A percentile compares a stretch with the other conserved stretches of the same genome.
These are phyloP conservation scores for Lasioglossum calceatum DNA, from an alignment of 2,888 invertebrate species.

Conservation along the genomic window DNA sequence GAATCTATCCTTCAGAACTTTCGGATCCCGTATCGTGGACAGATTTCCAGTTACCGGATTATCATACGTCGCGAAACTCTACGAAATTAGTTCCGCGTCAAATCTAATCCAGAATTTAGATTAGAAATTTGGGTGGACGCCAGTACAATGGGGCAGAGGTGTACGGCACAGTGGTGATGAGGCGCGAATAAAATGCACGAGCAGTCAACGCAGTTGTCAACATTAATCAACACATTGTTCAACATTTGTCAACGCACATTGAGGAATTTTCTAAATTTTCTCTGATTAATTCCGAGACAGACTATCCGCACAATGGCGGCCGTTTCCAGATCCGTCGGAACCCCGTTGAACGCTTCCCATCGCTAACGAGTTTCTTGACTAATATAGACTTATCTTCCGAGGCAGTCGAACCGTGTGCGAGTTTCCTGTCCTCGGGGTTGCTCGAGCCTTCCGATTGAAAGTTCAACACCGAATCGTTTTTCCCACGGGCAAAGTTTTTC, in stretches of 20 bases:
- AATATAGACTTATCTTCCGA: constrained; percentile 6
- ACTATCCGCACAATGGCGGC: neutral
- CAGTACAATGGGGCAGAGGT: neutral
- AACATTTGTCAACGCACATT: too few relatives aligned
- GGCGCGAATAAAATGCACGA: neutral
- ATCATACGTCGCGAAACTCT: neutral
- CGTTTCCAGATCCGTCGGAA: neutral
- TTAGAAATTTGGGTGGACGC: neutral
- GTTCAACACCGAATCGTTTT: constrained; percentile 13
- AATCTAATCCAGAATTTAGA: neutral
- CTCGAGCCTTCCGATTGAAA: neutral
- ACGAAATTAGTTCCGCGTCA: neutral
- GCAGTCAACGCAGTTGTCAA: too few relatives aligned
- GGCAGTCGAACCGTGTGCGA: neutral
- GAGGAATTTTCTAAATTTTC: too few relatives aligned
- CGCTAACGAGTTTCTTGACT: constrained; percentile 1
- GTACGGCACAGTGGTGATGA: neutral
- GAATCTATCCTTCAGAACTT: neutral
- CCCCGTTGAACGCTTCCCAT: neutral
- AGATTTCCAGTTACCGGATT: neutral
- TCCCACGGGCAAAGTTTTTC: constrained; percentile 22
- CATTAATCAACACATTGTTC: too few relatives aligned
- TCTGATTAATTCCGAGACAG: too few relatives aligned
- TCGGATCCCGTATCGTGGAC: neutral
- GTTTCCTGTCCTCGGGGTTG: neutral